Evolutionary conservation across 2,797 vertebrate genomes (phyloP), one percentile per base, ranked within the genome.

Genomic region (Toxotes lorentzi): DNA sequence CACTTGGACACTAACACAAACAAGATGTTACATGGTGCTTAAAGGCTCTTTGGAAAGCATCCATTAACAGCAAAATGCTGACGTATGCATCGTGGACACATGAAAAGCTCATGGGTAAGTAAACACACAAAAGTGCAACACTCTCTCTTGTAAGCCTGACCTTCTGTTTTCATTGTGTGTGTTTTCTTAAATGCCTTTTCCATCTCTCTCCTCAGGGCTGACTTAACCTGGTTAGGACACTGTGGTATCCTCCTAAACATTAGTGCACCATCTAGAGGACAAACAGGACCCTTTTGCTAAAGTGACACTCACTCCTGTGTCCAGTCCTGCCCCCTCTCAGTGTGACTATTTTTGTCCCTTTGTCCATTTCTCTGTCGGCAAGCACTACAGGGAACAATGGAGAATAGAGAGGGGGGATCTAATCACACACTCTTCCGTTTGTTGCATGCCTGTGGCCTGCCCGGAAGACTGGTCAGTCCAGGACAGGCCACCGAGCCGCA

Each of bases 331-430:
- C 59, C 58, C 59, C 53, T 76, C 8, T n/a, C 6, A 41, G 40
- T 16, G 54, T 2, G 54, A 79, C 88, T 89, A 92, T 90, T 89
- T 87, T 64, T 70, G 85, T 83, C 77, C 51, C 41, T 78, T 84
- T 88, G 83, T 88, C 86, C 53, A 69, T 40, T 78, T 85, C 35
- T 85, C 76, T 74, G 57, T 90, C 81, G 84, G 74, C 72, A 63
- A 86, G 70, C 66, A 73, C 66, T 32, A 57, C 54, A 63, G n/a
- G 85, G 78, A 89, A 93, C 91, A 92, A 91, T 92, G 24, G 60
- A 83, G 72, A 88, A 89, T 73, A 69, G 75, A 81, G 63, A 81
- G 35, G 51, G 51, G 77, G 74, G 56, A 73, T 81, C 73, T 75
- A 81, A 84, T 84, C 75, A 83, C 24, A 78, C 66, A 72, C 63